Evolutionary conservation across 2,797 vertebrate species (phyloP).

Genomic region (Macropus fuliginosus): DNA sequence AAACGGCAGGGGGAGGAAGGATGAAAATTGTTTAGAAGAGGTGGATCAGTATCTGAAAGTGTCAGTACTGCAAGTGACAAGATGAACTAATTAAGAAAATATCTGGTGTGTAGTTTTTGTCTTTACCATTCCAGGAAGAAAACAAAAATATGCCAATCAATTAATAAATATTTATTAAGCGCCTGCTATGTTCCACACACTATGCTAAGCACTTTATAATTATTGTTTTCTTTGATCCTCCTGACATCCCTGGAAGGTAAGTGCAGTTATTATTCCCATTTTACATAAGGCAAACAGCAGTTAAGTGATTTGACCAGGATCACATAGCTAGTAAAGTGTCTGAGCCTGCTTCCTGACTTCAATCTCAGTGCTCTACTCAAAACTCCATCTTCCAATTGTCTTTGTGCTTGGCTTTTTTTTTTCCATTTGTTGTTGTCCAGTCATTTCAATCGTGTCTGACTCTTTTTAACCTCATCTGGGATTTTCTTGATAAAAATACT

Average conservation of each 20-base stretch:
- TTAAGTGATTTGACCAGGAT: background rate
- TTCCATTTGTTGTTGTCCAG: background rate
- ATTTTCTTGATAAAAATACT: background rate
- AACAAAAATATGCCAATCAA: background rate
- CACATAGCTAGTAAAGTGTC: background rate
- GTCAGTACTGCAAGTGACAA: background rate
- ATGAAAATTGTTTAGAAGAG: background rate
- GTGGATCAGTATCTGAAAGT: background rate
- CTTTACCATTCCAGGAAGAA: background rate
- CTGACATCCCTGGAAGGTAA: background rate
- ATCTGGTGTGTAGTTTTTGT: background rate
- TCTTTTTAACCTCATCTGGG: background rate
- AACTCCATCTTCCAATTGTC: background rate
- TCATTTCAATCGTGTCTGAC: background rate
- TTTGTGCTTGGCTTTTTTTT: background rate
- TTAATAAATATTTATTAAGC: background rate
- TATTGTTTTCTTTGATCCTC: background rate
- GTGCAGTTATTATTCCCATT: background rate
- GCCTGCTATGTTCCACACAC: background rate
- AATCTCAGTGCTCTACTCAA: background rate
- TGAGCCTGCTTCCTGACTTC: background rate
- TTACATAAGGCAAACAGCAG: background rate
- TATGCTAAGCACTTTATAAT: background rate
- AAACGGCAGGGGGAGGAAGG: background rate
- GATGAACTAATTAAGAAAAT: background rate